Base-by-base conservation (phyloP, 2,888 invertebrate genomes). In the Stratiomys singularior region DNA sequence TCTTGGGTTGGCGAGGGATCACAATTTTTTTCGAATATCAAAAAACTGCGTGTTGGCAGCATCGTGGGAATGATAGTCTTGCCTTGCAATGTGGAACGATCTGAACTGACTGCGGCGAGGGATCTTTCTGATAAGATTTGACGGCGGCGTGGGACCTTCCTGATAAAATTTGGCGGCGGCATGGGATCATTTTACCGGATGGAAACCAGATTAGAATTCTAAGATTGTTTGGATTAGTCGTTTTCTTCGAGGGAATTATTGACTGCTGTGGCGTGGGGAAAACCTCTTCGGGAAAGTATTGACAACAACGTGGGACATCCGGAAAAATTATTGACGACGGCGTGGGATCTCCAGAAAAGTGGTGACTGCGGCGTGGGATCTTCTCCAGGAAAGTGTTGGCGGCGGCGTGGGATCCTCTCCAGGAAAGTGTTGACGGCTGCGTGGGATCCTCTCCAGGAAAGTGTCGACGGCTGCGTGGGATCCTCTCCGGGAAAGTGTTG, bases 341-440 rank as follows among this genome's bases (percentile, higher is more conserved):
- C 52, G 4, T n/a, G 15, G 52, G 52, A 52, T 15, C 15, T 37
- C 11, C 37, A 9, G 52, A 13, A 27, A 56, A 63, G 13, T 44
- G 0, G 37, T 11, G 63, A 60, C 63, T 44, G 76, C 44, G 60
- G 63, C 76, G 63, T 63, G 60, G 60, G 63, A 76, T 21, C 21
- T 15, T 28, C 11, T 37, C 37, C 18, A 25, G 15, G 27, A 58
- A 9, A 71, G n/a, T 9, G 9, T 58, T 52, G 56, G 58, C 30
- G 56, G 72, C 71, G 71, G 71, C 47, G 52, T 52, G 47, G 52
- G 71, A 46, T 15, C 21, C 9, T 37, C 37, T 9, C n/a, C 5
- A 18, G 30, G 11, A 28, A 56, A 58, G 2, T 18, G 0, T 58
- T 2, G 44, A 58, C 21, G 13, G 63, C 27, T 11, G 9, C 63